These are phyloP conservation scores for Furcifer pardalis DNA, from an alignment of 2,797 vertebrate genomes.

Conservation along the genomic window DNA sequence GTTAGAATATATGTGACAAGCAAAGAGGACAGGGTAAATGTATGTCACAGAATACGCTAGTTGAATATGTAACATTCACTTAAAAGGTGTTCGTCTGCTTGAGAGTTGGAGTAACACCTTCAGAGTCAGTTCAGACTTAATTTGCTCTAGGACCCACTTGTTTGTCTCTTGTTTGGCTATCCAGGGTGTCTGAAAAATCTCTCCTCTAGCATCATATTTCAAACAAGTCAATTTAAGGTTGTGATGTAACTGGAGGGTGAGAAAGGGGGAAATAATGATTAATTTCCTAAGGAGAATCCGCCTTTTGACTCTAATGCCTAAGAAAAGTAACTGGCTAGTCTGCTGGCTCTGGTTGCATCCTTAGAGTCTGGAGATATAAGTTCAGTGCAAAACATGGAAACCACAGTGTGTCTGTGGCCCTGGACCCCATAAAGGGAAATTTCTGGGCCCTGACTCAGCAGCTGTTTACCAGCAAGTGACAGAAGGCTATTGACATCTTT, in stretches of 20 bases:
- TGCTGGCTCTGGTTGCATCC: not conserved
- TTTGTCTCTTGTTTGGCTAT: too few relatives aligned
- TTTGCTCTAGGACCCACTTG: too few relatives aligned
- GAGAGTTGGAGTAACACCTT: too few relatives aligned
- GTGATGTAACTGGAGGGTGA: not conserved
- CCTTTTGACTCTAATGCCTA: not conserved
- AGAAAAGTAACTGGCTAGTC: not conserved
- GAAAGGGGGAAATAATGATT: not conserved
- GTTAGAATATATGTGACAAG: too few relatives aligned
- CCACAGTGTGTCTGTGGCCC: not conserved
- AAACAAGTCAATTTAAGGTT: not conserved
- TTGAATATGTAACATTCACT: too few relatives aligned
- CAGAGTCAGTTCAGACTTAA: too few relatives aligned
- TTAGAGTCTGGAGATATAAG: not conserved
- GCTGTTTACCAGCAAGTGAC: constrained; percentile 6
- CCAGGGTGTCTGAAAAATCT: too few relatives aligned
- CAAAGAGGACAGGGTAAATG: too few relatives aligned
- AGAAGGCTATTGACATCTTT: constrained; percentile 24
- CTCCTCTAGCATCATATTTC: too few relatives aligned
- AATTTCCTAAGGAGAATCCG: not conserved
- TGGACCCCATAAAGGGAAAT: not conserved
- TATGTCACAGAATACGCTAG: too few relatives aligned
- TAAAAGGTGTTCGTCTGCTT: too few relatives aligned
- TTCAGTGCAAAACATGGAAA: not conserved
- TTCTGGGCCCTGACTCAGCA: constrained; percentile 1